phyloP scores from a whole-genome alignment of 2,113 vertebrate genomes.

The Ramphastos sulfuratus region DNA sequence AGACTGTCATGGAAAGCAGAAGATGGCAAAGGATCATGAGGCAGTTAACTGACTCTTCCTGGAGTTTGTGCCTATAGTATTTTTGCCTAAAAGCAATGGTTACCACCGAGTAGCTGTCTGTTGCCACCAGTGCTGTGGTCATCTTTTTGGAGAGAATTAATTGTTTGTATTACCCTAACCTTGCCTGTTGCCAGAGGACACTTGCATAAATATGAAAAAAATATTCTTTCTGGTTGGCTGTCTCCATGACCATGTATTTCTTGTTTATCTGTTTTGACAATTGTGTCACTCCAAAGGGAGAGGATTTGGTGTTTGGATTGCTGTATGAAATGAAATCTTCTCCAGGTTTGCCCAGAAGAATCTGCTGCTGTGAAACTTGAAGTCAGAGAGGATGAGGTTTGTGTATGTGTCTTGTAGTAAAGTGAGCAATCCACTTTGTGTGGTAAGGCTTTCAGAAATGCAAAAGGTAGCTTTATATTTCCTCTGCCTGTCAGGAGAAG shows the following conservation, averaged over 20 bases:
- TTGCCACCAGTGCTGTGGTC: background rate
- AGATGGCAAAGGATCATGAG: background rate
- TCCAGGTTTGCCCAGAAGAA: background rate
- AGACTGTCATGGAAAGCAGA: background rate
- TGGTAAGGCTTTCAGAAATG: background rate
- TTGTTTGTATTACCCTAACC: background rate
- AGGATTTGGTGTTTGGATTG: fast-evolving
- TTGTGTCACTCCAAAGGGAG: background rate
- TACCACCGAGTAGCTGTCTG: background rate
- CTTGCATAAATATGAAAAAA: background rate
- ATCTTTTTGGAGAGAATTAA: background rate
- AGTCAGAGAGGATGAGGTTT: background rate
- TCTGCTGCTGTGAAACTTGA: background rate
- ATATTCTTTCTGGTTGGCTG: background rate
- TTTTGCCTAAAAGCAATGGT: background rate
- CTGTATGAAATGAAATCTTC: background rate
- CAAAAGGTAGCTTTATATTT: background rate
- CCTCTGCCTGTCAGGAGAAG: background rate
- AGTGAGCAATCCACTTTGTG: background rate
- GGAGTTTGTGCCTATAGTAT: background rate
- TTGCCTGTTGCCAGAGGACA: background rate
- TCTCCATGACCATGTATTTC: background rate
- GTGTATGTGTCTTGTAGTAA: background rate
- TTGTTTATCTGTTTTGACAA: background rate
- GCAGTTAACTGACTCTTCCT: background rate